Evolutionary conservation across 2,888 invertebrate species (phyloP), one percentile per base, ranked within the genome.

Genomic region (Mechanitis mazaeus): DNA sequence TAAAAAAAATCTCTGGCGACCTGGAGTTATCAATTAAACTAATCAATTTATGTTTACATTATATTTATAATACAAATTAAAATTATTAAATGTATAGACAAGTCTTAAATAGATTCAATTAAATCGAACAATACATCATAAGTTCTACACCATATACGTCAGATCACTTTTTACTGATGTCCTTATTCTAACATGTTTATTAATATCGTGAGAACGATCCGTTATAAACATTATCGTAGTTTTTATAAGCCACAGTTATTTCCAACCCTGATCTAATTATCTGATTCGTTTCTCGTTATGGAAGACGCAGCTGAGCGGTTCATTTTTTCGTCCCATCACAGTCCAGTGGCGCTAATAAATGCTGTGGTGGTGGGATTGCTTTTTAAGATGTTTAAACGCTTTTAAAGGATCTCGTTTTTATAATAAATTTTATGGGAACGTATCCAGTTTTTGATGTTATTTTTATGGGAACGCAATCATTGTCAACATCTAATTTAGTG

Each of bases 161-260:
- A 31, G 33, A 67, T 60, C 65, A 69, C 64, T 67, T 69, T 68
- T 64, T 56, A 60, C 33, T 6, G 45, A 50, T 61, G 59, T 64
- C 61, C 66, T 56, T 67, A 63, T 65, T 64, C 64, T 55, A 61
- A 54, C 61, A 65, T 63, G 63, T 58, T 55, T 56, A 59, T 60
- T 45, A 45, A 64, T 56, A 61, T 56, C 69, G 69, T 70, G 69
- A 68, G 69, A 70, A 70, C 64, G 20, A 60, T 64, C 68, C 66
- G 66, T 67, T 69, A 64, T 46, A 33, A 38, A 61, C 45, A 53
- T 54, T 42, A 58, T 54, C 50, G 45, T 45, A 58, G 59, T 63
- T 63, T 66, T 58, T 63, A 54, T 33, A 11, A 46, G n/a, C 53
- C 59, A 64, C 68, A 63, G 68, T 68, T 68, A 68, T 63, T 64